phyloP scores from a whole-genome alignment of 2,888 invertebrate genomes.

The Monochamus alternatus region DNA sequence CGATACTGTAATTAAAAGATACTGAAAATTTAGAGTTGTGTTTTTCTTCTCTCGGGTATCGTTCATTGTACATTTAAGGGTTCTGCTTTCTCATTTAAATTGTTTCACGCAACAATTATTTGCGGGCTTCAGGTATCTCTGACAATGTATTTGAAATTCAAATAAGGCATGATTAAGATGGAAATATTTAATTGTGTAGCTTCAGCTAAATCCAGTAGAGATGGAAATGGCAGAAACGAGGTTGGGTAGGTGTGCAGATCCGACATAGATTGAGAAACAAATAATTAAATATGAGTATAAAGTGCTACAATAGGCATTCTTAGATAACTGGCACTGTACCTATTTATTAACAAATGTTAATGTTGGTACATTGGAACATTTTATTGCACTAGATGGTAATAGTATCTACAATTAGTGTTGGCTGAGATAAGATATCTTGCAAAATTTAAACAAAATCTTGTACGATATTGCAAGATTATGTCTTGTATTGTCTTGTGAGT shows the following conservation, averaged over 20 bases:
- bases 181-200: slow-evolving; percentile 22
- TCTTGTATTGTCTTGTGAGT: too few species aligned
- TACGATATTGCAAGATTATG: too few species aligned
- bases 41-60: slow-evolving; percentile 27
- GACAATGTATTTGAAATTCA: slow-evolving; percentile 25
- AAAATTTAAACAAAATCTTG: too few species aligned
- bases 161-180: slow-evolving; percentile 18
- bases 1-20: slow-evolving; percentile 35
- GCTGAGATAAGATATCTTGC: too few species aligned
- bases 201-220: neutral
- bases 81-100: slow-evolving; percentile 28
- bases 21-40: slow-evolving; percentile 30
- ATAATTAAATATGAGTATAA: too few species aligned
- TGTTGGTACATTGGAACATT: too few species aligned
- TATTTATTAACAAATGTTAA: too few species aligned
- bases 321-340: too few species aligned
- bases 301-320: too few species aligned
- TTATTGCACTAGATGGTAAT: too few species aligned
- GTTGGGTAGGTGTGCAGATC: neutral
- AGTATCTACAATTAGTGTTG: too few species aligned
- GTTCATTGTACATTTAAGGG: slow-evolving; percentile 24
- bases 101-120: slow-evolving; percentile 33
- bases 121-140: slow-evolving; percentile 22
- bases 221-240: neutral
- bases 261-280: too few species aligned